These are phyloP conservation scores for Akabosia matsudoensis DNA, from an alignment of 1,140 invertebrate genomes.

Conservation along the genomic window DNA sequence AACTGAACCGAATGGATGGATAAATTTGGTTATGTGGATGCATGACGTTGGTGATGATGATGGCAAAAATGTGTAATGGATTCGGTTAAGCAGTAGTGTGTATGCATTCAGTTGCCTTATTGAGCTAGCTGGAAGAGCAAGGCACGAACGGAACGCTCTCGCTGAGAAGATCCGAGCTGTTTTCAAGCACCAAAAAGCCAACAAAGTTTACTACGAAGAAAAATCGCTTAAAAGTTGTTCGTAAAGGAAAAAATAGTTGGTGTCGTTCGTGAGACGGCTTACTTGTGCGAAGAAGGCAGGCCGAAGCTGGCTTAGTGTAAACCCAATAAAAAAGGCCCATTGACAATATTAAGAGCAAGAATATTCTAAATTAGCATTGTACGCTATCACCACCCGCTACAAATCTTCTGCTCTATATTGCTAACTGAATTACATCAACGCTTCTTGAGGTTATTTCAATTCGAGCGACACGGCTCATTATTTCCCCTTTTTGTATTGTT, in stretches of 20 bases:
- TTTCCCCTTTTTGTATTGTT: neutral
- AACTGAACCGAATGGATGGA: conserved; percentile 10
- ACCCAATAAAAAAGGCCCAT: too few relatives aligned
- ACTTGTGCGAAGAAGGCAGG: neutral
- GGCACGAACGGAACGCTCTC: conserved; percentile 9
- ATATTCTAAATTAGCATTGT: neutral
- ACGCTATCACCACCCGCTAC: neutral
- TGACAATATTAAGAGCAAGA: too few relatives aligned
- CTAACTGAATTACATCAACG: neutral
- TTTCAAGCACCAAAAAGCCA: neutral
- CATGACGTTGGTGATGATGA: neutral
- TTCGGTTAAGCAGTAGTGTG: conserved; percentile 2
- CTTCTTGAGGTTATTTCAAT: too few relatives aligned
- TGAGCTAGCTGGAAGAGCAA: conserved; percentile 22
- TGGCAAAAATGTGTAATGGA: conserved; percentile 5
- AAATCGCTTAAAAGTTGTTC: neutral
- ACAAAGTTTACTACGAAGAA: too few relatives aligned
- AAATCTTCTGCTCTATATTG: neutral
- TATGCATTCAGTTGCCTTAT: conserved; percentile 12
- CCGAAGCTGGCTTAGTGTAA: neutral
- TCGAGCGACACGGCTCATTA: neutral
- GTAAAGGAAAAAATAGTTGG: neutral
- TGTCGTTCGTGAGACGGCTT: neutral
- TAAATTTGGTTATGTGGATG: conserved; percentile 7
- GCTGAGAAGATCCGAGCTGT: neutral